Base-by-base conservation (phyloP, 2,797 vertebrate species). In the Lepus townsendii region DNA sequence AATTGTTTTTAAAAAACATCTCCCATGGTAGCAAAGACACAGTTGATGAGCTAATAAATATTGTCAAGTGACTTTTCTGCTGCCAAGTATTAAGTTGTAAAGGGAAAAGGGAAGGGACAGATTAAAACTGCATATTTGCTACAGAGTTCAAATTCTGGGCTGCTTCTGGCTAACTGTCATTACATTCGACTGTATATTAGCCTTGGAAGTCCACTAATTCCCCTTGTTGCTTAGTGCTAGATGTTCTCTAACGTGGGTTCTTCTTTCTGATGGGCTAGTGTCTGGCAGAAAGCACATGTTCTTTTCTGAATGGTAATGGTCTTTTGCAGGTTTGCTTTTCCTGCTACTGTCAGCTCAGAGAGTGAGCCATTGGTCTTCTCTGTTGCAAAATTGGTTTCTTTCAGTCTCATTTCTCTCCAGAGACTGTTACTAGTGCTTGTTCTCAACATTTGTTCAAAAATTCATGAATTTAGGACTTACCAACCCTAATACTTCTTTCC, bases 11-110 rank as follows among this genome's bases (percentile, higher is more conserved):
- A 73, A 96, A 92, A 93, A 90, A 76, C 71, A 62, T 85, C 57
- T 65, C 90, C 88, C 71, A 83, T 91, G 89, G 91, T 65, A 96
- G 93, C 82, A 96, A 88, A 96, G 91, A 97, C 78, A 96, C 89
- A 96, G 92, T 89, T 97, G 96, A 95, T 93, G 96, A 97, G 77
- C 93, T 97, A 96, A 96, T 96, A 97, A 96, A 97, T 96, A 97
- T 88, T 95, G 96, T 94, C 95, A 93, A 96, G 89, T 87, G 88
- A 94, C 68, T 88, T 90, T 95, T 96, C 86, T 88, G 76, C 96
- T 97, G 95, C 96, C 94, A 97, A 97, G 93, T 94, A 94, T 96
- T 97, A 96, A 95, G 94, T 94, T 1, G 7, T 95, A 92, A 95
- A 91, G 79, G 65, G 22, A 27, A 20, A 47, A 50, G 75, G 60